phyloP scores from a whole-genome alignment of 2,797 vertebrate genomes.

The Dryobates pubescens region DNA sequence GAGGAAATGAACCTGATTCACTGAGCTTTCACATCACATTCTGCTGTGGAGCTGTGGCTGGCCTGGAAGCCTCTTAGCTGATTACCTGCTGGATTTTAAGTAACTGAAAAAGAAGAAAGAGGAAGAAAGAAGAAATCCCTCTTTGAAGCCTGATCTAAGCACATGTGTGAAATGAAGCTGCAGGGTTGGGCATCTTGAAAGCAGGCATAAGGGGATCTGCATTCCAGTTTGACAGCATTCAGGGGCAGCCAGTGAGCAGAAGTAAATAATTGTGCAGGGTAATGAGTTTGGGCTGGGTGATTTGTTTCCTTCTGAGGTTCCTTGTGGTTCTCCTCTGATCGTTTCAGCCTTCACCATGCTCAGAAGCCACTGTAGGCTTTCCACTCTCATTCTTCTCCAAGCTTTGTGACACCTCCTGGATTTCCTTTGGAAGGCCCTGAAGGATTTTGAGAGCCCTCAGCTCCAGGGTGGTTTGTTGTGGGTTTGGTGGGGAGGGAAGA shows the following conservation, averaged over 20 bases:
- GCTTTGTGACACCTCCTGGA: background rate
- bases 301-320: background rate
- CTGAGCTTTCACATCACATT: background rate
- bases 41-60: background rate
- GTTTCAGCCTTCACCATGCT: background rate
- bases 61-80: background rate
- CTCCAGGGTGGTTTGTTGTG: background rate
- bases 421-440: background rate
- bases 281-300: background rate
- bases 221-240: background rate
- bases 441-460: background rate
- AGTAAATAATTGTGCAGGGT: background rate
- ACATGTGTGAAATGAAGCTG: background rate
- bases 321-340: background rate
- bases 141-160: background rate
- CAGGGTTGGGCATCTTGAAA: background rate
- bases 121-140: background rate
- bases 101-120: background rate
- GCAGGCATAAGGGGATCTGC: background rate
- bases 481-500: rapidly evolving
- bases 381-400: background rate
- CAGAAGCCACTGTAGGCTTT: background rate
- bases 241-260: background rate
- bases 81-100: background rate
- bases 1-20: background rate